Evolutionary conservation across 2,888 invertebrate genomes (phyloP).

Genomic region (Perizoma affinitatum): DNA sequence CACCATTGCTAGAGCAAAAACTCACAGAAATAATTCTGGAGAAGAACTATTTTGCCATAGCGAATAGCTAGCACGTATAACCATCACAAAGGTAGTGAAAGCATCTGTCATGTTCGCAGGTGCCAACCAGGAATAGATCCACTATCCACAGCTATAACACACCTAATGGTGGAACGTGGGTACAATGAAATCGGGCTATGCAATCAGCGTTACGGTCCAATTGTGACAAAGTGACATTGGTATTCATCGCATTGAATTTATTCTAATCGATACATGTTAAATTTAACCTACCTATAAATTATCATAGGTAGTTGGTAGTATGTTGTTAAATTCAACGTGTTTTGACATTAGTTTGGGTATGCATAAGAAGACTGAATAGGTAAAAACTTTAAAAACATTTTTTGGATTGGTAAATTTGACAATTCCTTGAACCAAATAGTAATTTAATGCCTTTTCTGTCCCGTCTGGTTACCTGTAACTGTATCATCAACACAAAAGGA

Average conservation of each 20-base stretch:
- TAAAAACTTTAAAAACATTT: too few relatives aligned
- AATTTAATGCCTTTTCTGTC: too few relatives aligned
- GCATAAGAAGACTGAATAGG: too few relatives aligned
- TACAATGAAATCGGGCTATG: conserved; percentile 59
- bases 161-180: conserved; percentile 49
- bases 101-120: conserved; percentile 18
- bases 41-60: conserved; percentile 4
- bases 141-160: conserved; percentile 44
- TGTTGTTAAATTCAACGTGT: too few relatives aligned
- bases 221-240: conserved; percentile 52
- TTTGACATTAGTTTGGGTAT: too few relatives aligned
- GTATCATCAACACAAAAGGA: too few relatives aligned
- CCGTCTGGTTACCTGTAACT: too few relatives aligned
- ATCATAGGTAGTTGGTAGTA: too few relatives aligned
- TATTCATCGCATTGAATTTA: conserved; percentile 10
- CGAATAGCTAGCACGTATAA: conserved; percentile 6
- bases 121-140: conserved; percentile 42
- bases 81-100: conserved; percentile 10
- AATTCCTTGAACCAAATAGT: too few relatives aligned
- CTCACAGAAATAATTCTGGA: conserved; percentile 12
- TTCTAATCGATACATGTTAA: background rate
- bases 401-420: too few relatives aligned
- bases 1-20: background rate
- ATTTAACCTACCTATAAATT: too few relatives aligned
- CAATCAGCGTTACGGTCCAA: conserved; percentile 63